Evolutionary conservation across 1,140 invertebrate species (phyloP).

Genomic region (Cataglyphis hispanica): DNA sequence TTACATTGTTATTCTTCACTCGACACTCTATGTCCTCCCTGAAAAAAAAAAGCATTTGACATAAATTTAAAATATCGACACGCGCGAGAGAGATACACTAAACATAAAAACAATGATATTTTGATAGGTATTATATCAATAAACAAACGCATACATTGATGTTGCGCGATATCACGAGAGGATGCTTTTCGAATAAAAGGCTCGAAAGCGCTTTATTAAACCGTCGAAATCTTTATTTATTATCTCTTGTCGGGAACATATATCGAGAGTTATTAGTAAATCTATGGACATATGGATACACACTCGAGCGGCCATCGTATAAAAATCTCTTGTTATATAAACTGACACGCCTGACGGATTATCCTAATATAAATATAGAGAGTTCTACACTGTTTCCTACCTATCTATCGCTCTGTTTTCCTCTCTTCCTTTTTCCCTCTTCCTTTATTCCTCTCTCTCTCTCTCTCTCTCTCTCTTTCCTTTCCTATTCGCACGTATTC

Average conservation of each 20-base stretch:
- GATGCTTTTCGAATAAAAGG: neutral
- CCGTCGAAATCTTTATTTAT: neutral
- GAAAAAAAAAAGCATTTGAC: too few species aligned
- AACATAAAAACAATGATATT: too few species aligned
- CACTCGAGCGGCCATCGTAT: conserved; percentile 29
- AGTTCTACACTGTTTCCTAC: conserved; percentile 57
- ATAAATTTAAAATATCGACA: too few species aligned
- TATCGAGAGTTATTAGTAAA: conserved; percentile 33
- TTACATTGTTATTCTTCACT: neutral
- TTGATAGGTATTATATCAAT: too few species aligned
- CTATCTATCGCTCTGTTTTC: neutral
- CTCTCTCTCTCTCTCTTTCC: neutral
- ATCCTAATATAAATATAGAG: conserved; percentile 57
- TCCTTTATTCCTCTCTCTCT: neutral
- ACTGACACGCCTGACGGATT: conserved; percentile 37
- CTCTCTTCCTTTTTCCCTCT: neutral
- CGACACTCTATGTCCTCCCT: neutral
- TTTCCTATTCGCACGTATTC: neutral
- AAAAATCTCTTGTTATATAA: conserved; percentile 71
- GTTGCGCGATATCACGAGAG: too few species aligned
- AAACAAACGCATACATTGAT: too few species aligned
- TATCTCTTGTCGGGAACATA: conserved; percentile 6
- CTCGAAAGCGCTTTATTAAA: neutral
- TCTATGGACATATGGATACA: neutral
- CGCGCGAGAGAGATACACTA: too few species aligned